Conservation (phyloP, 2,797 vertebrate species). For the Helarctos malayanus region DNA sequence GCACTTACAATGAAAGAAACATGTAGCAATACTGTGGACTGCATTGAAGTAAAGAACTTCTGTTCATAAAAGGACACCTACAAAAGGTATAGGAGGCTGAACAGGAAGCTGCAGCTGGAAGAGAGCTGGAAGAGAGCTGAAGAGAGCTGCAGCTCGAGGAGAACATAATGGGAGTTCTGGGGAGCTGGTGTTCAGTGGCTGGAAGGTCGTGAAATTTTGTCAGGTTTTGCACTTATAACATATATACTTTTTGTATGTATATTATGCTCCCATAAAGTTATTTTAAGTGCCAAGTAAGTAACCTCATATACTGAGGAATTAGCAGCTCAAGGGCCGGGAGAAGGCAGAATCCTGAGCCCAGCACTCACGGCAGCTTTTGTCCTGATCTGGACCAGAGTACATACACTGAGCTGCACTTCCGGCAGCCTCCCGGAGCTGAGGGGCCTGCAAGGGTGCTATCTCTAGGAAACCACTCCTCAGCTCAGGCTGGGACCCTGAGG, state of each 20-base stretch:
- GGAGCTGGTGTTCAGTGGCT: neutral
- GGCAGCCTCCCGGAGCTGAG: neutral
- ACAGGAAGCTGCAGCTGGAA: neutral
- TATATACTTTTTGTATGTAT: neutral
- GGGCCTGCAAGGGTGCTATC: neutral
- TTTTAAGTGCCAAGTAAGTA: neutral
- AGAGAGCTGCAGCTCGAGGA: neutral
- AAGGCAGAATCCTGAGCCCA: neutral
- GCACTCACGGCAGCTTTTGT: neutral
- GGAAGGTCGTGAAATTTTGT: neutral
- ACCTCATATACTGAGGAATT: neutral
- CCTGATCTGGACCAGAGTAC: neutral
- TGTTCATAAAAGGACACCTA: neutral
- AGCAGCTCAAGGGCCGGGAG: neutral
- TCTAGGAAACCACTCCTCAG: neutral
- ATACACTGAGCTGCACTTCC: neutral
- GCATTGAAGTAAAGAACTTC: neutral
- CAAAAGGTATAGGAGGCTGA: neutral
- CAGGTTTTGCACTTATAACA: neutral
- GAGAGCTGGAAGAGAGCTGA: neutral
- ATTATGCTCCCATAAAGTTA: neutral
- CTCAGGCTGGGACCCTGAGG: neutral
- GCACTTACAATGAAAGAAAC: neutral
- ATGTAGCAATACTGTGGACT: neutral
- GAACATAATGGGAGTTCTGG: neutral